These are phyloP conservation scores for Tokudaia muenninki DNA, from an alignment of 2,797 vertebrate species.

Conservation along the genomic window DNA sequence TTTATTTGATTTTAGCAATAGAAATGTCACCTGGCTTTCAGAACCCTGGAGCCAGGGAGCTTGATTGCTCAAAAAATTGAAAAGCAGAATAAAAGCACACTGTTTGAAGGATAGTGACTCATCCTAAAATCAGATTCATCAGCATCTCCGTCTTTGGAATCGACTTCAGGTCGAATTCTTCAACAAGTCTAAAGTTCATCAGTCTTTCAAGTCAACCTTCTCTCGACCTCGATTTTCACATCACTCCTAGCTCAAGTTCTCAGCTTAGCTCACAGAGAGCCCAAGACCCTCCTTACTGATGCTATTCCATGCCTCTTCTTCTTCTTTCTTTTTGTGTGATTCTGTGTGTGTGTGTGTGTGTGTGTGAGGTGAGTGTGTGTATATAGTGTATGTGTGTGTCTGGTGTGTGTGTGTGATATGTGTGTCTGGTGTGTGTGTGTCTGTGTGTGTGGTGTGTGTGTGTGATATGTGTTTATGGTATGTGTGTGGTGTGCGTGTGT, in stretches of 20 bases:
- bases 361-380: background rate
- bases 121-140: constrained; percentile 47
- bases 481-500: no score
- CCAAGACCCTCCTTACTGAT: background rate
- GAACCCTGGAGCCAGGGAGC: background rate
- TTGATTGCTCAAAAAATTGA: constrained; percentile 16
- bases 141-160: constrained; percentile 37
- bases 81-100: constrained; percentile 32
- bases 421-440: no score
- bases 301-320: no score
- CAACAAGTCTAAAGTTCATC: constrained; percentile 16
- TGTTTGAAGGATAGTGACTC: constrained; percentile 13
- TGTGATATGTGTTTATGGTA: background rate
- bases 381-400: background rate
- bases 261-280: background rate
- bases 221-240: background rate
- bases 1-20: constrained; percentile 65
- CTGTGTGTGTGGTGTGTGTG: background rate
- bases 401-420: no score
- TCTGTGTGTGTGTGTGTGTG: background rate
- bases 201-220: constrained; percentile 22
- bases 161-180: constrained; percentile 34
- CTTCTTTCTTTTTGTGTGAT: background rate
- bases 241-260: background rate
- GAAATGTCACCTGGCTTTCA: constrained; percentile 37